A percentile compares a stretch with the other conserved stretches of the same genome.
These are phyloP conservation scores for Phasianus colchicus DNA, from an alignment of 2,113 vertebrate species.

Conservation along the genomic window DNA sequence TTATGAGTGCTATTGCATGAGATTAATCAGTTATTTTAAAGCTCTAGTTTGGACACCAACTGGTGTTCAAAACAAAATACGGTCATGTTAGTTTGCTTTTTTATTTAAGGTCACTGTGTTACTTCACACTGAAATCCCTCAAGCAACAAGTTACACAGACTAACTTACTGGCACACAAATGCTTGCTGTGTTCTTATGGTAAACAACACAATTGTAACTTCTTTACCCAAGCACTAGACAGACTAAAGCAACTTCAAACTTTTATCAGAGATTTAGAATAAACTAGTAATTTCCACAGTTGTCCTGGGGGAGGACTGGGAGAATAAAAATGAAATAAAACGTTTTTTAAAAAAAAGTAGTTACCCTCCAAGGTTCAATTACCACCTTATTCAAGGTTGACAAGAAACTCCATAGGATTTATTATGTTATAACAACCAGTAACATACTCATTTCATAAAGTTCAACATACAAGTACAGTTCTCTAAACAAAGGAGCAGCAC, in stretches of 20 bases:
- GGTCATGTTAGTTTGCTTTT: too few relatives aligned
- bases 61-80: neutral
- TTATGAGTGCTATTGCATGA: accelerated
- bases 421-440: neutral
- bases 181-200: neutral
- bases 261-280: neutral
- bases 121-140: neutral
- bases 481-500: neutral
- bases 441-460: neutral
- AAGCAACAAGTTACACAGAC: neutral
- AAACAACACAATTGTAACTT: neutral
- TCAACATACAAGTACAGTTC: neutral
- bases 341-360: neutral
- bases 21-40: neutral
- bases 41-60: neutral
- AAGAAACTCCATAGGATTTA: accelerated
- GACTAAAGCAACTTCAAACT: neutral
- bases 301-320: neutral
- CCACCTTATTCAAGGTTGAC: neutral
- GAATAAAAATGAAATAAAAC: neutral
- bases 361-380: neutral
- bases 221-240: neutral
- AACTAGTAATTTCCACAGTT: neutral
- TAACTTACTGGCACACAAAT: neutral
- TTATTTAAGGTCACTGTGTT: neutral